Conservation (phyloP, 2,888 invertebrate species). For the Pollenia griseotomentosa region DNA sequence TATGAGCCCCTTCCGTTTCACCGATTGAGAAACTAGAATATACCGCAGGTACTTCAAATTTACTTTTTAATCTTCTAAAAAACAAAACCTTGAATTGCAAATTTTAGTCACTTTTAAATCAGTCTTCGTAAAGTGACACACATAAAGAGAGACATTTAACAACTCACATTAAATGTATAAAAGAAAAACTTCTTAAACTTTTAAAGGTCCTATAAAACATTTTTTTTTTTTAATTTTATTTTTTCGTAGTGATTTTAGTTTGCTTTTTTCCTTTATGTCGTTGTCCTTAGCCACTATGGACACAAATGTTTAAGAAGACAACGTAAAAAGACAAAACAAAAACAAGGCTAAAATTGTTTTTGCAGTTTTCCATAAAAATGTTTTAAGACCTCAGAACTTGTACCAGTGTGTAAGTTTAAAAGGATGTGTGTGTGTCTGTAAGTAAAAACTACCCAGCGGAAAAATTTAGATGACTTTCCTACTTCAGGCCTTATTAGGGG, state of each 20-base stretch:
- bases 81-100: too few relatives aligned
- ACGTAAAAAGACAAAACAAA: neutral
- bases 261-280: neutral
- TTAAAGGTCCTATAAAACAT: slow-evolving; percentile 40
- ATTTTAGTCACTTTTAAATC: neutral
- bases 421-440: neutral
- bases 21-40: too few relatives aligned
- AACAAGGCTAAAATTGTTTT: slow-evolving; percentile 15
- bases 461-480: too few relatives aligned
- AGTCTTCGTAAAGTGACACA: neutral
- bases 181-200: slow-evolving; percentile 36
- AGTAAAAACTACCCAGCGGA: too few relatives aligned
- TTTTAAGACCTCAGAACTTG: slow-evolving; percentile 57
- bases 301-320: slow-evolving; percentile 2
- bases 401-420: neutral
- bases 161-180: slow-evolving; percentile 5
- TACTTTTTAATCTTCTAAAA: too few relatives aligned
- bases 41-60: too few relatives aligned
- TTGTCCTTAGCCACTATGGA: neutral
- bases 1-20: too few relatives aligned
- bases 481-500: too few relatives aligned
- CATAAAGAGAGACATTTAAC: neutral
- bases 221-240: slow-evolving; percentile 25
- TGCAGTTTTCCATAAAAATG: slow-evolving; percentile 34
- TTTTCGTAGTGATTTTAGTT: slow-evolving; percentile 13